These are phyloP conservation scores for Diarsia dahlii DNA, from an alignment of 2,888 invertebrate species.

Conservation along the genomic window DNA sequence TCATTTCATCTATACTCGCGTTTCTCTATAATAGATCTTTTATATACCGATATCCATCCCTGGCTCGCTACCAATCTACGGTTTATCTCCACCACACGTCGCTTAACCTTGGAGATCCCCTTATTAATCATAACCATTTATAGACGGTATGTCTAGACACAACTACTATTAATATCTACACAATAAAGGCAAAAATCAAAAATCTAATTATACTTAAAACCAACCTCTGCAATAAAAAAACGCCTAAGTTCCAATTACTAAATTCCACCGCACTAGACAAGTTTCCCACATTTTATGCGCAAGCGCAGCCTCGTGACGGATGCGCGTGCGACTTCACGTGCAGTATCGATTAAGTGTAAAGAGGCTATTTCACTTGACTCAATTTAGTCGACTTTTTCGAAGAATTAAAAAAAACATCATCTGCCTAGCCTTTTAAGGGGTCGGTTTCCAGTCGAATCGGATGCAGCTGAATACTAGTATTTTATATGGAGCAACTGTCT, in stretches of 20 bases:
- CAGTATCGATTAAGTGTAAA: slow-evolving; percentile 27
- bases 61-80: too few species aligned
- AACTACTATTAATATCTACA: neutral
- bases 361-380: neutral
- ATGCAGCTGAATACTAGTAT: too few species aligned
- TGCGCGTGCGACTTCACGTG: slow-evolving; percentile 60
- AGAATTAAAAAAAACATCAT: neutral
- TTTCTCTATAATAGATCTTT: too few species aligned
- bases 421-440: too few species aligned
- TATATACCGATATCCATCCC: too few species aligned
- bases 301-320: slow-evolving; percentile 48
- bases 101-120: neutral
- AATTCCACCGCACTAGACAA: neutral
- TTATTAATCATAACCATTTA: neutral
- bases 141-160: neutral
- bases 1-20: too few species aligned
- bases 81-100: neutral
- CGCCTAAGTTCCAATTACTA: neutral
- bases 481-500: too few species aligned
- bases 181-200: neutral
- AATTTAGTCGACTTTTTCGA: neutral
- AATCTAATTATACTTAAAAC: neutral
- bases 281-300: slow-evolving; percentile 30
- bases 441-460: too few species aligned
- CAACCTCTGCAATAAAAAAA: neutral